These are phyloP conservation scores for Sturmia bella DNA, from an alignment of 2,888 invertebrate species.

Conservation along the genomic window DNA sequence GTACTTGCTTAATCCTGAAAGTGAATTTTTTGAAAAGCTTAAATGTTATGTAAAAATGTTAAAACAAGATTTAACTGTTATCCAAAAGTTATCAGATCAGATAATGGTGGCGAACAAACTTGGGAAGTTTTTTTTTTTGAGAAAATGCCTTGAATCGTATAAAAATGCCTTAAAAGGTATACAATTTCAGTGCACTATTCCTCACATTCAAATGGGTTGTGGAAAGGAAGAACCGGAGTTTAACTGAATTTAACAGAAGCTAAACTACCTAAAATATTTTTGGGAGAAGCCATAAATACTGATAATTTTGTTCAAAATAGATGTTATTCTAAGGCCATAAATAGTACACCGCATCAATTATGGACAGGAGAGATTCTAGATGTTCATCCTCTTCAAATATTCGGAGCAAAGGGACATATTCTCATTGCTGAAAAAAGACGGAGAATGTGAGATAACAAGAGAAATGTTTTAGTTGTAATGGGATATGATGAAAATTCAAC, in stretches of 20 bases:
- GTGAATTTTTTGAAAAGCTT: neutral
- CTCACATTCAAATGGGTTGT: conserved; percentile 30
- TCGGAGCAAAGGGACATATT: conserved; percentile 14
- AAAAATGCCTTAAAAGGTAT: no score
- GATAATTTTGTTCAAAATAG: conserved; percentile 33
- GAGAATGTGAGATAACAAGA: neutral
- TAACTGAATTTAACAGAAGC: conserved; percentile 20
- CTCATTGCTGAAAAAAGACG: conserved; percentile 20
- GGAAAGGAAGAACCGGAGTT: conserved; percentile 18
- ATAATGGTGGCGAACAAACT: conserved; percentile 17
- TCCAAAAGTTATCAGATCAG: conserved; percentile 26
- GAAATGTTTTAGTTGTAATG: neutral
- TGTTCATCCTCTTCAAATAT: conserved; percentile 13
- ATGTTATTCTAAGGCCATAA: conserved; percentile 3
- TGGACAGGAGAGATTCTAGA: conserved; percentile 1
- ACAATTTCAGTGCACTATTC: conserved; percentile 27
- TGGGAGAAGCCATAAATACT: conserved; percentile 28
- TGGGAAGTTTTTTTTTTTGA: conserved; percentile 10
- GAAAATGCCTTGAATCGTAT: neutral
- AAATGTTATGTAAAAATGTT: neutral
- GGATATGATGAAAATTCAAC: conserved; percentile 24
- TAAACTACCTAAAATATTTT: neutral
- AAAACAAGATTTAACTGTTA: neutral
- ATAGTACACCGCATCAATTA: conserved; percentile 5
- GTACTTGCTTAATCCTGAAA: conserved; percentile 31